Percentiles rank a stretch among this genome's conserved stretches.
Evolutionary conservation across 2,797 vertebrate genomes (phyloP).

Genomic region (Acipenser transmontanus): DNA sequence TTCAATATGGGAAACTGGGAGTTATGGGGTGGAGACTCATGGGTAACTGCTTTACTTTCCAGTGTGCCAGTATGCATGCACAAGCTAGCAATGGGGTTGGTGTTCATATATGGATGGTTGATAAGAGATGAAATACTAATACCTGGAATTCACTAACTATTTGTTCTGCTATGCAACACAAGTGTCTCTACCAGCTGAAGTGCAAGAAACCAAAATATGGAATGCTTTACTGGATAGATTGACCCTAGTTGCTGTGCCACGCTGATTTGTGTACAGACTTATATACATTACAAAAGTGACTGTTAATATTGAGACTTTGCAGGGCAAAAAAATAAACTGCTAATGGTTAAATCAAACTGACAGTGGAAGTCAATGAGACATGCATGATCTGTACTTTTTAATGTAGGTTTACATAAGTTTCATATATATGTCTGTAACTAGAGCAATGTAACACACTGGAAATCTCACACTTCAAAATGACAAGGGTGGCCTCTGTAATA

Average conservation of each 20-base stretch:
- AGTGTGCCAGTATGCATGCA: conserved; percentile 36
- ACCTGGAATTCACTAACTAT: not conserved
- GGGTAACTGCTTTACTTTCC: conserved; percentile 60
- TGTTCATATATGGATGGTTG: conserved; percentile 11
- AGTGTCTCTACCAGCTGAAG: not conserved
- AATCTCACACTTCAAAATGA: not conserved
- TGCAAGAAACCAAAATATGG: not conserved
- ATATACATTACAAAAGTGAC: too few relatives aligned
- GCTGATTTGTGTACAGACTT: too few relatives aligned
- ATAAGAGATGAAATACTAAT: not conserved
- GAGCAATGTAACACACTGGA: too few relatives aligned
- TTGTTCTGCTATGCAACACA: not conserved
- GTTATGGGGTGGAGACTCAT: conserved; percentile 71
- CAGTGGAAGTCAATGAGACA: too few relatives aligned
- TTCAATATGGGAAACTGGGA: conserved; percentile 60
- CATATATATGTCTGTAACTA: too few relatives aligned
- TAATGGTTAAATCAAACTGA: too few relatives aligned
- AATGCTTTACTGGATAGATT: not conserved
- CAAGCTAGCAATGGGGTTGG: conserved; percentile 37
- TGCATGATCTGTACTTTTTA: too few relatives aligned
- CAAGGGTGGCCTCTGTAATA: not conserved
- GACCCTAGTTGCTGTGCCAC: too few relatives aligned
- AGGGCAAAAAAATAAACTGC: too few relatives aligned
- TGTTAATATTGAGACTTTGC: too few relatives aligned
- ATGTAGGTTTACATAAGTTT: too few relatives aligned